Evolutionary conservation across 2,888 invertebrate species (phyloP), one percentile per base, ranked within the genome.

Genomic region (Nasonia oneida): DNA sequence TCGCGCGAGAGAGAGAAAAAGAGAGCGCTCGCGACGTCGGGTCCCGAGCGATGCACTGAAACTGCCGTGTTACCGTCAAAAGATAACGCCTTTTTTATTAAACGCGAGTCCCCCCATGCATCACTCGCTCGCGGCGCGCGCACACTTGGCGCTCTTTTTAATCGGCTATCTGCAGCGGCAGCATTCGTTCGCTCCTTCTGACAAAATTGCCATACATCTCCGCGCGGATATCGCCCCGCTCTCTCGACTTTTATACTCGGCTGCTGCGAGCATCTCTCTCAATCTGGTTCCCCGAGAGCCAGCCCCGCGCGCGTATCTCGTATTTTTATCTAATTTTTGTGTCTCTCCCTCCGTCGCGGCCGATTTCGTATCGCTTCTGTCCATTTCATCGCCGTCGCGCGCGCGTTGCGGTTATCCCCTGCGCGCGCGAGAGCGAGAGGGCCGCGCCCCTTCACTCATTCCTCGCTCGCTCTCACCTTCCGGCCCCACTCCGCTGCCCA

Each of bases 301-400:
- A 29, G 29, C 29, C 29, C 29, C 14, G 37, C 33, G 61, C 64
- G 33, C 84, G 71, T 85, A 82, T 85, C 85, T 74, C 78, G 78
- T 74, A 74, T 85, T 85, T 85, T 85, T 85, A 85, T 85, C 81
- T 73, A 78, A 85, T 77, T 82, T 78, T 82, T 85, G 53, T 85
- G 42, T 78, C 53, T 75, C 39, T 76, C 71, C 37, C 77, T 53
- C 29, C 64, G 77, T 37, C 78, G 39, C 47, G 53, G 67, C 71
- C 64, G 81, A 84, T 79, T 84, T 67, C 73, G 71, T 71, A 84
- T 84, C 8, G 5, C 80, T 70, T 81, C 76, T 61, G 81, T 81
- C 77, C 53, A 67, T 73, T 71, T 78, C 42, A 83, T 74, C 33
- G 57, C 57, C 47, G 47, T 47, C 57, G 57, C 57, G 57, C 8